Evolutionary conservation across 30 jellyfish, hydroid and myxozoan species (phyloP), one percentile per base, ranked within the genome.

Genomic region (Pelagia noctiluca): DNA sequence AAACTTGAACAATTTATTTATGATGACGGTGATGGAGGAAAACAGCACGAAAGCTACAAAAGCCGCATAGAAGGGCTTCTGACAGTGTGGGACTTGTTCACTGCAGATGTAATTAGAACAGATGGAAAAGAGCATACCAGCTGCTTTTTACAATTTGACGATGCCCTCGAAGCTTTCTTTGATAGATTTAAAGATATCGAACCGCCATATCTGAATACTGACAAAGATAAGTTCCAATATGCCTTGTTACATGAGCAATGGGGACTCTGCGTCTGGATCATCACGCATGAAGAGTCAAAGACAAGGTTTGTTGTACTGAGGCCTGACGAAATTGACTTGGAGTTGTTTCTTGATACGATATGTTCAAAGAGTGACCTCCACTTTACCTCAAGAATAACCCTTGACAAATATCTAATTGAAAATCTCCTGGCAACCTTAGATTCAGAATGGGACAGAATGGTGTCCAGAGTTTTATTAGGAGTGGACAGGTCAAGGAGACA

Each of bases 371-470:
- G 8, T 63, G 49, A 22, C 30, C 24, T 49, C 30, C 49, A 49
- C 24, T 63, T 63, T 63, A 49, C 4, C 8, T 49, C 76, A 63
- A 63, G 76, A 28, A 21, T 63, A 22, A 63, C 10, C 24, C 30
- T 63, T 4, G 76, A 63, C 76, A n/a, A 29, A 29, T 63, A 49
- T 22, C 30, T 63, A 49, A 63, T 63, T 21, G 30, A 63, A 21
- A 21, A 46, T 21, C 24, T 63, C 30, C 30, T 63, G 76, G 76
- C 24, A 21, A 69, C 82, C n/a, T 13, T 69, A 42, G 82, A 69
- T 69, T 35, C 82, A 10, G 82, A 69, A 23, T 69, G 82, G 71
- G 82, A 69, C 71, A 69, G 66, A 35, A 69, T 42, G 35, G 66
- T 69, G 24, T 70, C 82, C 32, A 8, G 82, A 8, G 66, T 69